Percentiles rank a stretch among this genome's conserved stretches.
phyloP scores from a whole-genome alignment of 2,888 invertebrate genomes.

The Ichneumon xanthorius region DNA sequence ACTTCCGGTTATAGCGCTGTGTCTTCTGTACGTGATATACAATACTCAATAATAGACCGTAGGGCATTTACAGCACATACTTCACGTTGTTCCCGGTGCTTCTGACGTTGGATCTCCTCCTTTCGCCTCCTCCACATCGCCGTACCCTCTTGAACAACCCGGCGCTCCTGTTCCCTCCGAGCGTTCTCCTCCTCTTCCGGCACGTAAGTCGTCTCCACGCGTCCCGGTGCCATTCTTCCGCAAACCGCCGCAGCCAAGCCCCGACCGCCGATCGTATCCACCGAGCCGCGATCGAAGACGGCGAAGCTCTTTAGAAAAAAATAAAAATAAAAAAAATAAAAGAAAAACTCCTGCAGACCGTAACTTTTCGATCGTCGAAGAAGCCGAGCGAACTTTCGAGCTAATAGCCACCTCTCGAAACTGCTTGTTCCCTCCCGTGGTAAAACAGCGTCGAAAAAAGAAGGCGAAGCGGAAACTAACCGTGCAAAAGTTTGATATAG shows the following conservation, averaged over 20 bases:
- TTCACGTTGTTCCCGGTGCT: conserved; percentile 82
- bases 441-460: neutral
- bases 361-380: conserved; percentile 61
- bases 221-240: conserved; percentile 73
- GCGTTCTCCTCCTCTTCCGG: conserved; percentile 79
- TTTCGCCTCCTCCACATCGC: conserved; percentile 81
- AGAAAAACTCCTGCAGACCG: neutral
- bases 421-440: conserved; percentile 27
- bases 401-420: conserved; percentile 45
- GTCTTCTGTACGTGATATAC: neutral
- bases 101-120: conserved; percentile 81
- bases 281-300: conserved; percentile 18
- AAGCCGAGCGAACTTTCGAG: conserved; percentile 55
- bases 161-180: conserved; percentile 79
- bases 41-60: neutral
- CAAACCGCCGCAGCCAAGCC: conserved; percentile 16
- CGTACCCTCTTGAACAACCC: conserved; percentile 81
- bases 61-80: conserved; percentile 74
- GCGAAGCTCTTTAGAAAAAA: conserved; percentile 9
- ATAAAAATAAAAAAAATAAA: neutral
- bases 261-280: neutral
- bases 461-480: conserved; percentile 3
- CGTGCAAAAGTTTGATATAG: neutral
- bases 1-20: conserved; percentile 15
- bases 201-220: conserved; percentile 78